A percentile compares a stretch with the other conserved stretches of the same genome.
Conservation (phyloP, 1,140 invertebrate species). For the Drosophila bipectinata region DNA sequence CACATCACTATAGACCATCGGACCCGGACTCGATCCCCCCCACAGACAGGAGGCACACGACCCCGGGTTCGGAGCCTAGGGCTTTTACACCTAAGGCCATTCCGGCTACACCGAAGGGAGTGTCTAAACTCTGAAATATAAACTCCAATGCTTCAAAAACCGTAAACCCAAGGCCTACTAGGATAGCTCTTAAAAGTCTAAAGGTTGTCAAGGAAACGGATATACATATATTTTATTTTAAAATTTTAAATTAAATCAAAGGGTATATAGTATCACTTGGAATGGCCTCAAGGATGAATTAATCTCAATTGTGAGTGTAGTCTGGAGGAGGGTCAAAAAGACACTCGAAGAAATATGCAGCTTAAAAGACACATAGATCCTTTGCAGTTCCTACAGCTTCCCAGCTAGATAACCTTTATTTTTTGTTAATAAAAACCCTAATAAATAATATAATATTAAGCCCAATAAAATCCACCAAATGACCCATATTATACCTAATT, state of each 20-base stretch:
- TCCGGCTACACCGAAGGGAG: neutral
- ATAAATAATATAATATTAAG: too few relatives aligned
- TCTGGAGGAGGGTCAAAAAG: neutral
- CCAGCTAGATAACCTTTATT: too few relatives aligned
- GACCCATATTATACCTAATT: constrained; percentile 15
- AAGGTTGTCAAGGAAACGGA: neutral
- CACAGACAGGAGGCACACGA: too few relatives aligned
- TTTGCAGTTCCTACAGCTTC: too few relatives aligned
- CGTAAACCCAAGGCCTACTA: too few relatives aligned
- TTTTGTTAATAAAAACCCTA: too few relatives aligned
- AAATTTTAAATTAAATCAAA: neutral
- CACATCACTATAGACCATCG: too few relatives aligned
- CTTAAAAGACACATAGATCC: too few relatives aligned
- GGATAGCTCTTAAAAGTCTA: too few relatives aligned
- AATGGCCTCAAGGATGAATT: constrained; percentile 24
- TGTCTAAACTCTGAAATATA: neutral
- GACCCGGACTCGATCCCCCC: too few relatives aligned
- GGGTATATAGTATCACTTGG: constrained; percentile 1
- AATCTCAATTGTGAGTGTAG: constrained; percentile 10
- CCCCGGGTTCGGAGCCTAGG: neutral
- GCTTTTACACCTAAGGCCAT: neutral
- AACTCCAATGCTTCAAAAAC: neutral
- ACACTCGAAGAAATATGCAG: neutral
- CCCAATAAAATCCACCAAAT: neutral
- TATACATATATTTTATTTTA: neutral